Conservation (phyloP, 2,797 vertebrate species). For the Pipistrellus nathusii region DNA sequence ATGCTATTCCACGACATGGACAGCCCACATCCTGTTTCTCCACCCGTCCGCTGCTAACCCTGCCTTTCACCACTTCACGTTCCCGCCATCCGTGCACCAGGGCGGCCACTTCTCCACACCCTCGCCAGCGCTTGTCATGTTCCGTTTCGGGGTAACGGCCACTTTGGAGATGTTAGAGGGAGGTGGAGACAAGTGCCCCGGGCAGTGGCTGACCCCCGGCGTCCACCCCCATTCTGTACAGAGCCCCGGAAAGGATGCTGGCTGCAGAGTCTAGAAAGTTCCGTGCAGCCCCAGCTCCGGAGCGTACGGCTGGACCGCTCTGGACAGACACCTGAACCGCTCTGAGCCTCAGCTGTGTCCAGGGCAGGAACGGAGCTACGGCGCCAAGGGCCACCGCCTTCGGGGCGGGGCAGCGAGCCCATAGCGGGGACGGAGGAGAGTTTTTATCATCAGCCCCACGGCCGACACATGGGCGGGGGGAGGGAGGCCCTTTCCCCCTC, state of each 20-base stretch:
- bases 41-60: rapidly evolving
- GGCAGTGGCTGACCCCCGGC: rapidly evolving
- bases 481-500: background rate
- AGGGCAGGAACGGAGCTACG: background rate
- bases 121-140: background rate
- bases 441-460: background rate
- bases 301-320: background rate
- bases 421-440: rapidly evolving
- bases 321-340: rapidly evolving
- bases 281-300: background rate
- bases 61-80: rapidly evolving
- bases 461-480: background rate
- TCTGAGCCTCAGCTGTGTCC: background rate
- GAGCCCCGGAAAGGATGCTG: background rate
- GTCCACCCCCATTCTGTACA: rapidly evolving
- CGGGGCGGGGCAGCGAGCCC: background rate
- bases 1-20: rapidly evolving
- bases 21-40: background rate
- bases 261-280: background rate
- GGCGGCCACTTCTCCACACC: background rate
- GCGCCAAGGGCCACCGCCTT: background rate
- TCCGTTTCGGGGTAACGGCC: rapidly evolving
- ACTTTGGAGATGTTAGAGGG: background rate
- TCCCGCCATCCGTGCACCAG: background rate
- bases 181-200: background rate